Evolutionary conservation across 2,888 invertebrate species (phyloP).

Genomic region (Caenorhabditis sp.): DNA sequence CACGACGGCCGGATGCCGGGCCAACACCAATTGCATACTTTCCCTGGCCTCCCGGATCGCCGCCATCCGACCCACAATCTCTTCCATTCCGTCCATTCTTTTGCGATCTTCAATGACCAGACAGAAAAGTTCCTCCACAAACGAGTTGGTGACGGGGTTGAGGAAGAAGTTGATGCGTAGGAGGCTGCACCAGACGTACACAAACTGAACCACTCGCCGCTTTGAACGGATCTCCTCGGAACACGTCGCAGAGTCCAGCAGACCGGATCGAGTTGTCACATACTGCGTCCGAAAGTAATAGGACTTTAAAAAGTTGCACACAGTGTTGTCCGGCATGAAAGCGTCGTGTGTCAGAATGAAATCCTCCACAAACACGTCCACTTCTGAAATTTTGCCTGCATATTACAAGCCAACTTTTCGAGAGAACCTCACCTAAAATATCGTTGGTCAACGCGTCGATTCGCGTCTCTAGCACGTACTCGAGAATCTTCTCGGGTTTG

Average conservation of each 20-base stretch:
- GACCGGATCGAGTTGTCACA: conserved; percentile 10
- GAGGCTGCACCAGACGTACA: conserved; percentile 86
- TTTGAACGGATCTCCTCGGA: conserved; percentile 77
- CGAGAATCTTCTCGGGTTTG: conserved; percentile 89
- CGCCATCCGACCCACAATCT: conserved; percentile 71
- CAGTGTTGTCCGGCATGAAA: conserved; percentile 87
- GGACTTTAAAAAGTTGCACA: conserved; percentile 82
- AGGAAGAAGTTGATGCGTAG: conserved; percentile 86
- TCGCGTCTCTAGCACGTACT: conserved; percentile 88
- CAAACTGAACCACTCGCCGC: conserved; percentile 86
- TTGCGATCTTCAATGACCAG: conserved; percentile 84
- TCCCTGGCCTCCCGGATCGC: conserved; percentile 54
- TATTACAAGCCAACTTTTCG: not conserved
- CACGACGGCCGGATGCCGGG: conserved; percentile 72
- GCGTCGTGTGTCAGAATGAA: conserved; percentile 89
- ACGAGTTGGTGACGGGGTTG: conserved; percentile 85
- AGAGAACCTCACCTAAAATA: not conserved
- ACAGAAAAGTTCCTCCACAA: conserved; percentile 86
- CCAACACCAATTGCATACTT: conserved; percentile 53
- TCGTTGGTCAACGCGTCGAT: conserved; percentile 80
- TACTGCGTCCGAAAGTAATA: conserved; percentile 70
- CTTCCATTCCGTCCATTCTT: conserved; percentile 64
- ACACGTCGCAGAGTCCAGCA: conserved; percentile 21
- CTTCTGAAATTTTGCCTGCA: conserved; percentile 28
- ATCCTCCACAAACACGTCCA: conserved; percentile 85